A percentile compares a stretch with the other conserved stretches of the same genome.
These are phyloP conservation scores for Caloenas nicobarica DNA, from an alignment of 2,113 vertebrate species.

Conservation along the genomic window DNA sequence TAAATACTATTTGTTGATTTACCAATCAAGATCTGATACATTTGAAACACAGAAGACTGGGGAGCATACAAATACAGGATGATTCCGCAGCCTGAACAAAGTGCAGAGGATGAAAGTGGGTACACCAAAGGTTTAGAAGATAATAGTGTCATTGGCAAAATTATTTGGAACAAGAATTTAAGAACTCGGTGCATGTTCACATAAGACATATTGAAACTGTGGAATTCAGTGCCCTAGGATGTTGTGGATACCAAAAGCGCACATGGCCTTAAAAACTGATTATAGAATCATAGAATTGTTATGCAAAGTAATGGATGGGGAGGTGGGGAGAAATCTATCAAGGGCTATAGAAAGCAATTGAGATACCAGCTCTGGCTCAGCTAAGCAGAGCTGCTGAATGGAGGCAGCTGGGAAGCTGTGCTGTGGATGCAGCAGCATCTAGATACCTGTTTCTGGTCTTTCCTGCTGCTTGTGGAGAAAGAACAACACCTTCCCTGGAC, in stretches of 20 bases:
- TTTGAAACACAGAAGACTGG: neutral
- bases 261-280: neutral
- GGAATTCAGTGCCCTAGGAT: neutral
- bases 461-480: neutral
- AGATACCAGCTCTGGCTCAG: neutral
- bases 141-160: neutral
- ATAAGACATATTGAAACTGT: neutral
- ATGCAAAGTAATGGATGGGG: neutral
- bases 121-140: neutral
- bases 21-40: neutral
- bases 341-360: neutral
- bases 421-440: neutral
- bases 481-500: neutral
- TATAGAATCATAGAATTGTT: neutral
- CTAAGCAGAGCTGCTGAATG: neutral
- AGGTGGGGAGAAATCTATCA: neutral
- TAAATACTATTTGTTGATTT: neutral
- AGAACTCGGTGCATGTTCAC: neutral
- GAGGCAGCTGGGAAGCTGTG: neutral
- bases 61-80: neutral
- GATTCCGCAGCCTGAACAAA: neutral
- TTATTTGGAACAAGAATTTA: neutral
- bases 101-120: neutral
- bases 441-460: neutral
- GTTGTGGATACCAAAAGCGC: neutral